Evolutionary conservation across 1,140 invertebrate genomes (phyloP).

Genomic region (Drosophila rhopaloa): DNA sequence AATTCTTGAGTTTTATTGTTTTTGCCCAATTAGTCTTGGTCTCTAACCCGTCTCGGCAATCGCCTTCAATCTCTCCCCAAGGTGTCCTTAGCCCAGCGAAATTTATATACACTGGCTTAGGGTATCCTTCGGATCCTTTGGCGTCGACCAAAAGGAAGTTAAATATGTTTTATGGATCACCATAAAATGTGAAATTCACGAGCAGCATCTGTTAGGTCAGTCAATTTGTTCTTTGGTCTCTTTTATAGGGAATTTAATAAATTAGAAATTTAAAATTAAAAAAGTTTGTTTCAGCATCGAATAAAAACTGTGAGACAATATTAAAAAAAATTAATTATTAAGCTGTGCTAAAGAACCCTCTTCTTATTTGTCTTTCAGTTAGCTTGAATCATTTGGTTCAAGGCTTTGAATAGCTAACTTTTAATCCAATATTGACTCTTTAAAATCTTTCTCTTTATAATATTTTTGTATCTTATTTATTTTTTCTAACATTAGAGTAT

Average conservation of each 20-base stretch:
- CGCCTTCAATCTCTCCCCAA: slow-evolving; percentile 66
- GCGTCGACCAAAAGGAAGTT: slow-evolving; percentile 4
- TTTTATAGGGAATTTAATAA: not conserved
- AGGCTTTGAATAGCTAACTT: too few relatives aligned
- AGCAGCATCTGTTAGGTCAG: not conserved
- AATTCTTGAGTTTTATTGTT: slow-evolving; percentile 37
- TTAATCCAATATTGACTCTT: too few relatives aligned
- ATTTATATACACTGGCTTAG: slow-evolving; percentile 26
- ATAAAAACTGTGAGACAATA: not conserved
- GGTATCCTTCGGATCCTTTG: slow-evolving; percentile 5
- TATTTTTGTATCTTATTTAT: too few relatives aligned
- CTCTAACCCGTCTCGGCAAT: slow-evolving; percentile 57
- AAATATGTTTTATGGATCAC: slow-evolving; percentile 30
- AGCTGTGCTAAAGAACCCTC: too few relatives aligned
- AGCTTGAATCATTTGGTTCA: too few relatives aligned
- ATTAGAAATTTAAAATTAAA: not conserved
- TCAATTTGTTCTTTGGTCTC: not conserved
- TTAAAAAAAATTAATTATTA: not conserved
- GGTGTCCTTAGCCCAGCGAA: slow-evolving; percentile 54
- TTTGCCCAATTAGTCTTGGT: slow-evolving; percentile 60
- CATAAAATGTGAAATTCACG: not conserved
- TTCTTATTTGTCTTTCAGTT: too few relatives aligned
- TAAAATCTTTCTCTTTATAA: too few relatives aligned
- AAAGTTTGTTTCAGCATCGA: not conserved
- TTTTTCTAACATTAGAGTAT: slow-evolving; percentile 1